phyloP scores from a whole-genome alignment of 2,113 vertebrate genomes.

The Pseudopodoces humilis region DNA sequence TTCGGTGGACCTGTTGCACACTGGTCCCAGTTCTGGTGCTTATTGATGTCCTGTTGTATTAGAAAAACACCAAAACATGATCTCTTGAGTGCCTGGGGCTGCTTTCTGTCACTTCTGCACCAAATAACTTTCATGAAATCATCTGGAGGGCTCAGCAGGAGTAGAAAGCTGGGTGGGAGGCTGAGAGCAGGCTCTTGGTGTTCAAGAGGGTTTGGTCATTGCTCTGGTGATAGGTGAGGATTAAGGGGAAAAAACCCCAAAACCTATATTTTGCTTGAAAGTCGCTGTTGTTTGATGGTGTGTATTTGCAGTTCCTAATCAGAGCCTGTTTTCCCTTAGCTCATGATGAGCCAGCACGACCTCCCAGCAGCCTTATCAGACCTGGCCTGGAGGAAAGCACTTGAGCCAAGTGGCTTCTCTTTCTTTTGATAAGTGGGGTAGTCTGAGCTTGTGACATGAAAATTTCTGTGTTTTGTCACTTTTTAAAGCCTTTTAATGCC shows the following conservation, averaged over 20 bases:
- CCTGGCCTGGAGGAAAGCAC: not conserved
- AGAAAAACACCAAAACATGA: not conserved
- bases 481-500: not conserved
- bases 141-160: not conserved
- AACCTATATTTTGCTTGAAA: not conserved
- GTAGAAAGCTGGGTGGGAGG: not conserved
- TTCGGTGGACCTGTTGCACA: not conserved
- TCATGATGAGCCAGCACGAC: conserved; percentile 36
- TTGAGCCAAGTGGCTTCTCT: not conserved
- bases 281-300: not conserved
- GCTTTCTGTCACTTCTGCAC: not conserved
- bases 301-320: not conserved
- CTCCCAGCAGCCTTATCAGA: not conserved
- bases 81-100: not conserved
- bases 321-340: not conserved
- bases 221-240: not conserved
- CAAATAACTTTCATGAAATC: not conserved
- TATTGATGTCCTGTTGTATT: not conserved
- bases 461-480: not conserved
- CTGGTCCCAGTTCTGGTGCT: not conserved
- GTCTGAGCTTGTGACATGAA: not conserved
- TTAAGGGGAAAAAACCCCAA: not conserved
- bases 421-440: not conserved
- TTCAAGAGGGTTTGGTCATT: not conserved
- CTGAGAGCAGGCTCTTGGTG: not conserved